Percentiles rank a stretch among this genome's conserved stretches.
Conservation (phyloP, 2,113 vertebrate genomes). For the Ctenodactylus gundi region DNA sequence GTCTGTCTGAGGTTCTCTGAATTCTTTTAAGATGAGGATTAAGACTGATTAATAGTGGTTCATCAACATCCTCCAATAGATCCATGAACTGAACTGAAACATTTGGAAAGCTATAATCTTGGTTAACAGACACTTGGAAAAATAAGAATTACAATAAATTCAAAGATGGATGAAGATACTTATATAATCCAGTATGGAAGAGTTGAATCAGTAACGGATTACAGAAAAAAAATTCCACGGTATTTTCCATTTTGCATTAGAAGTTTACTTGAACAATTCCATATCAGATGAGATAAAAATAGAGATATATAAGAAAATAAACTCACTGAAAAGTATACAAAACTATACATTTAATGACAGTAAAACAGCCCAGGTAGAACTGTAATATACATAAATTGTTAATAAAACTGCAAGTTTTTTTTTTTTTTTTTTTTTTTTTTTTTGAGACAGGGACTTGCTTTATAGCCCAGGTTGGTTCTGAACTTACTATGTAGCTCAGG, state of each 20-base stretch:
- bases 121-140: constrained; percentile 27
- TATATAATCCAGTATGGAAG: constrained; percentile 36
- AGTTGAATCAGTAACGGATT: constrained; percentile 45
- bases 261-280: constrained; percentile 12
- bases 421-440: too few species aligned
- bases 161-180: constrained; percentile 38
- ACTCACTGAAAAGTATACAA: constrained; percentile 12
- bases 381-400: constrained; percentile 9
- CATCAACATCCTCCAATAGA: not conserved
- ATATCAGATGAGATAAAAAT: constrained; percentile 18
- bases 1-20: not conserved
- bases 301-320: not conserved
- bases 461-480: too few species aligned
- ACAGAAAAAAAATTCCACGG: not conserved
- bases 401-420: too few species aligned
- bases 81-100: constrained; percentile 2
- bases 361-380: not conserved
- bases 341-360: constrained; percentile 37
- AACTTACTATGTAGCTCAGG: too few species aligned
- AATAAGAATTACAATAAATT: constrained; percentile 35
- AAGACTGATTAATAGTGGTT: not conserved
- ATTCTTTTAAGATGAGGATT: constrained; percentile 32
- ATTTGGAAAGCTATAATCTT: constrained; percentile 4
- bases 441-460: too few species aligned
- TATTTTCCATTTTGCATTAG: constrained; percentile 48